Conservation (phyloP, 2,888 invertebrate genomes). For the Ectemnius continuus region DNA sequence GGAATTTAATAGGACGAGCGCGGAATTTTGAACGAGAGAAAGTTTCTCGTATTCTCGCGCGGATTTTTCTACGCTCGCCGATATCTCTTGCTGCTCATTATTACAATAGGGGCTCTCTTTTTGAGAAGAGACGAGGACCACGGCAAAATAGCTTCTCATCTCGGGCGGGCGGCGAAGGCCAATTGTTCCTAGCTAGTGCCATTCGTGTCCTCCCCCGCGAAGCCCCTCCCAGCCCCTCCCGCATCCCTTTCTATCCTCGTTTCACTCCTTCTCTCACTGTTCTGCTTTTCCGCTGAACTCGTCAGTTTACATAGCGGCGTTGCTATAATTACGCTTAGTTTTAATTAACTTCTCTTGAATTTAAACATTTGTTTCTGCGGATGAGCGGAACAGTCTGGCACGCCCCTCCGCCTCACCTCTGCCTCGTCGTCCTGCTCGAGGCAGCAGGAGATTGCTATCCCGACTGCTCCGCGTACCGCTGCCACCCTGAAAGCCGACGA, state of each 20-base stretch:
- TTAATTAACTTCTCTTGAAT: constrained; percentile 72
- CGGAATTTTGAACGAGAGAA: too few relatives aligned
- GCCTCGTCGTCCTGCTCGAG: constrained; percentile 20
- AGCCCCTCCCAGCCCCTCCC: neutral
- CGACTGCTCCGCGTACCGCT: constrained; percentile 9
- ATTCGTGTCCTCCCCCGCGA: neutral
- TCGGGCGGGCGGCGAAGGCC: constrained; percentile 40
- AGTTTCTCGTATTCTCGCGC: too few relatives aligned
- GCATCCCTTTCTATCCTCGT: neutral
- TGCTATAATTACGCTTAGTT: constrained; percentile 70
- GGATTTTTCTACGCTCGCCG: constrained; percentile 1
- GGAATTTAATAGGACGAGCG: too few relatives aligned
- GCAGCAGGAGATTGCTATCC: constrained; percentile 41
- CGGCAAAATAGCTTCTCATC: constrained; percentile 57
- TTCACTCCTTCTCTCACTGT: constrained; percentile 1
- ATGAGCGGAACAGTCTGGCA: constrained; percentile 50
- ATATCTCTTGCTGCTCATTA: constrained; percentile 40
- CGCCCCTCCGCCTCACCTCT: constrained; percentile 22
- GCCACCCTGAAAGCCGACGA: constrained; percentile 19
- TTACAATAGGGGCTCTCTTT: constrained; percentile 52
- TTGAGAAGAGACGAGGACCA: constrained; percentile 46
- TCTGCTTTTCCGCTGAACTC: constrained; percentile 20
- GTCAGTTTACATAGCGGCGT: constrained; percentile 63
- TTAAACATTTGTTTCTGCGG: constrained; percentile 67
- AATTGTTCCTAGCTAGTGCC: constrained; percentile 33